Conservation (phyloP, 2,888 invertebrate species). For the Plemyria rubiginata region DNA sequence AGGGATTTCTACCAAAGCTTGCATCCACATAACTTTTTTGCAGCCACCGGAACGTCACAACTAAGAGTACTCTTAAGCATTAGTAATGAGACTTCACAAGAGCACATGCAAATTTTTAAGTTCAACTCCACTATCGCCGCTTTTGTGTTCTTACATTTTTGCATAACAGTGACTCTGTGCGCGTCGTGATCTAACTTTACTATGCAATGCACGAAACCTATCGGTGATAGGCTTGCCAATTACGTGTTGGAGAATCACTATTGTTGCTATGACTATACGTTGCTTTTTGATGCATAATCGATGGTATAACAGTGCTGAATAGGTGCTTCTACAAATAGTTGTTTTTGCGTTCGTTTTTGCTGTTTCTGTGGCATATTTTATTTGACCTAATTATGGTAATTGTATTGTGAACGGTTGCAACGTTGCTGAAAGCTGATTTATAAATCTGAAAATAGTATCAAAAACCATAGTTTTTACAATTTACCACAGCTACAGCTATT, state of each 20-base stretch:
- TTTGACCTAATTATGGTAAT: neutral
- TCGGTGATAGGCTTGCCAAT: conserved; percentile 43
- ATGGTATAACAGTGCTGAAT: neutral
- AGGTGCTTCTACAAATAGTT: neutral
- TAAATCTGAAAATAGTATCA: neutral
- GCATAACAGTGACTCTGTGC: conserved; percentile 64
- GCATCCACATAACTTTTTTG: conserved; percentile 10
- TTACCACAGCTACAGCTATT: neutral
- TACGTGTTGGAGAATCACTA: conserved; percentile 27
- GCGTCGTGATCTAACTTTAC: conserved; percentile 64
- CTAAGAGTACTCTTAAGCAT: conserved; percentile 13
- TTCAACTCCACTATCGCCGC: conserved; percentile 59
- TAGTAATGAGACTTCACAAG: conserved; percentile 36
- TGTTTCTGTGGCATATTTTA: neutral
- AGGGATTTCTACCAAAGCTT: conserved; percentile 25
- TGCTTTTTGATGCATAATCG: neutral
- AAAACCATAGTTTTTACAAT: neutral
- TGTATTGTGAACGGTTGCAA: too few relatives aligned
- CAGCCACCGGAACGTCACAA: conserved; percentile 39
- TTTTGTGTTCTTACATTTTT: conserved; percentile 54
- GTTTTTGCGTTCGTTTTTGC: neutral
- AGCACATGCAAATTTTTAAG: conserved; percentile 47
- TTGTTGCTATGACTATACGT: conserved; percentile 21
- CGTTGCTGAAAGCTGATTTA: neutral
- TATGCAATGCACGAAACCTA: conserved; percentile 59